Conservation (phyloP, 1,140 invertebrate genomes). For the Sipha flava region DNA sequence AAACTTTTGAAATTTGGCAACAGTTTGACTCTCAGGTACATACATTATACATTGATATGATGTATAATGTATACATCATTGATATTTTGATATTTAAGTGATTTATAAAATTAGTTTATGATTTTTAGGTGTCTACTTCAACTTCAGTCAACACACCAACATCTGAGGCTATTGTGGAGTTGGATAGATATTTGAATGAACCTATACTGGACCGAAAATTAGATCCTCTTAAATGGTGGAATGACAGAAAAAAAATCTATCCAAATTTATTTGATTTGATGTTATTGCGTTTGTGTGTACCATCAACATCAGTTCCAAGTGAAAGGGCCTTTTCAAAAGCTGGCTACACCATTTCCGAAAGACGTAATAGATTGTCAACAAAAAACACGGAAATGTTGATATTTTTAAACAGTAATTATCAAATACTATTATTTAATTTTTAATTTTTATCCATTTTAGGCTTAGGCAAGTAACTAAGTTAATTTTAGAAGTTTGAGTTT, state of each 20-base stretch:
- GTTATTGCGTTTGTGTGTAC: background rate
- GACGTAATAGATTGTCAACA: background rate
- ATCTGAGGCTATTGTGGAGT: background rate
- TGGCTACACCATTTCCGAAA: conserved; percentile 18
- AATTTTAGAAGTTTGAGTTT: background rate
- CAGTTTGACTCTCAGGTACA: background rate
- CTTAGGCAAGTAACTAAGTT: background rate
- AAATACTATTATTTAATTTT: background rate
- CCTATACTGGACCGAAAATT: background rate
- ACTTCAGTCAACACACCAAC: background rate
- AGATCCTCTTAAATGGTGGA: conserved; percentile 11
- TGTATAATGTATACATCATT: too few relatives aligned
- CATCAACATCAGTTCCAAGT: background rate
- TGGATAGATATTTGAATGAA: conserved; percentile 16
- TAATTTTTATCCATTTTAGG: background rate
- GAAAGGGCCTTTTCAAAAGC: background rate
- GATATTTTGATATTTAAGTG: background rate
- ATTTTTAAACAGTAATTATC: conserved; percentile 1
- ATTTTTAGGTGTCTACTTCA: background rate
- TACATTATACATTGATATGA: background rate
- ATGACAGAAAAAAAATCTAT: background rate
- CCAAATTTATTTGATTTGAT: background rate
- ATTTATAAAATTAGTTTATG: background rate
- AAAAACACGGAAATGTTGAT: background rate
- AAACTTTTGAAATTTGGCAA: background rate